Evolutionary conservation across 2,113 vertebrate species (phyloP), one percentile per base, ranked within the genome.

Genomic region (Hippocampus mohnikei): DNA sequence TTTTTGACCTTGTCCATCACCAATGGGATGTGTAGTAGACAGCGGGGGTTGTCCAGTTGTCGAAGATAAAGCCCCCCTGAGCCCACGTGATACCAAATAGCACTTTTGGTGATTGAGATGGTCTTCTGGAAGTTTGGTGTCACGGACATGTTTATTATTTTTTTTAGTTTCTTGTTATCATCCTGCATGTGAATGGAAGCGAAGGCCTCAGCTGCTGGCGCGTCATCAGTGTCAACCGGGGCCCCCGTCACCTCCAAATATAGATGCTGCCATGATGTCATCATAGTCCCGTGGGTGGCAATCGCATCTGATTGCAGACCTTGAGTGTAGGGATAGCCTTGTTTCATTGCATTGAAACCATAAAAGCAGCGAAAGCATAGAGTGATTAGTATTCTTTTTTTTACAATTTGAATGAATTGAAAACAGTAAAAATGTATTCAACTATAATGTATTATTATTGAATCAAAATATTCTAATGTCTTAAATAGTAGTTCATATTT

Each of bases 261-360:
- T 90, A 90, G 85, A 87, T 72, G 40, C 53, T 67, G 33, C 74
- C 50, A 16, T 86, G 88, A 89, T 83, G 89, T 89, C 88, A 84
- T 59, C 67, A 33, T 64, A 25, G 70, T 48, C 84, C 85, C 48
- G 4, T 2, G 66, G 80, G 85, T 67, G 5, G 8, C 0, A 68
- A 59, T 72, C 66, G 73, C 75, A 74, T 79, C 82, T 74, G 85
- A 79, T 77, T 77, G 67, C 58, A 83, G 79, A 83, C 15, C 46
- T 48, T 6, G 46, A 50, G 46, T 50, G 46, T 12, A 44, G 42
- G 42, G 42, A 44, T 15, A 11, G 42, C 15, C 42, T 44, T 44
- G 42, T 44, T 44, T 44, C 13, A 13, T 44, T 44, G 42, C 18
- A 18, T 50, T 50, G 20, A 20, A 18, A 50, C 20, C 46, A 6